phyloP scores from a whole-genome alignment of 2,113 vertebrate genomes.

The Pituophis catenifer region DNA sequence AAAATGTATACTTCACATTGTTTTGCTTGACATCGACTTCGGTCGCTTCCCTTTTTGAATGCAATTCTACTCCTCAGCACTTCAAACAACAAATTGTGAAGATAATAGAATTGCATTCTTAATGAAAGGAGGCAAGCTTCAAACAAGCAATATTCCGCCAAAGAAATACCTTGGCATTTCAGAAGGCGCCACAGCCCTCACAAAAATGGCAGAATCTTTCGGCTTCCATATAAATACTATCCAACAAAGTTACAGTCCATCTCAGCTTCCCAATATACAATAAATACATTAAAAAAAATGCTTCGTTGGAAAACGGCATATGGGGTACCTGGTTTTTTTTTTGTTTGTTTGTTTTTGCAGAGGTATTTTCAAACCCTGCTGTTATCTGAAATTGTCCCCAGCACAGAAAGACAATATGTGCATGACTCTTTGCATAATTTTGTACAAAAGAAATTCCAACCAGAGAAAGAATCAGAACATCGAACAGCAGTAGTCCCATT shows the following conservation, averaged over 20 bases:
- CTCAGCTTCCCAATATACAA: neutral
- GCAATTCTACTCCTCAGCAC: neutral
- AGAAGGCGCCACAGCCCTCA: neutral
- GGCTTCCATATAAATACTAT: neutral
- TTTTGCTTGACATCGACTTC: conserved; percentile 37
- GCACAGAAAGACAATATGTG: neutral
- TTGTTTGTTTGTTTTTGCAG: neutral
- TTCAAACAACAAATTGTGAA: conserved; percentile 18
- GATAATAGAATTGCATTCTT: conserved; percentile 7
- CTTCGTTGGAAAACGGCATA: neutral
- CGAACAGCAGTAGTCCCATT: neutral
- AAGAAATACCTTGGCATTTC: neutral
- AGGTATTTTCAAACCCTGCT: neutral
- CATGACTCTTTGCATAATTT: neutral
- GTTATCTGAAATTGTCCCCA: neutral
- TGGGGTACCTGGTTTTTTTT: too few species aligned
- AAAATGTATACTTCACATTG: conserved; percentile 11
- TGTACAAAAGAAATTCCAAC: neutral
- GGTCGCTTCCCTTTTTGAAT: conserved; percentile 29
- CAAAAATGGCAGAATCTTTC: neutral
- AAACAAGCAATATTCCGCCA: neutral
- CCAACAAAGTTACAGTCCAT: neutral
- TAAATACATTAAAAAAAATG: neutral
- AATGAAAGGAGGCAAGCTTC: neutral
- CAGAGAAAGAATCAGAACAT: neutral